Conservation (phyloP, 2,888 invertebrate genomes). For the Coecobrya sp. region DNA sequence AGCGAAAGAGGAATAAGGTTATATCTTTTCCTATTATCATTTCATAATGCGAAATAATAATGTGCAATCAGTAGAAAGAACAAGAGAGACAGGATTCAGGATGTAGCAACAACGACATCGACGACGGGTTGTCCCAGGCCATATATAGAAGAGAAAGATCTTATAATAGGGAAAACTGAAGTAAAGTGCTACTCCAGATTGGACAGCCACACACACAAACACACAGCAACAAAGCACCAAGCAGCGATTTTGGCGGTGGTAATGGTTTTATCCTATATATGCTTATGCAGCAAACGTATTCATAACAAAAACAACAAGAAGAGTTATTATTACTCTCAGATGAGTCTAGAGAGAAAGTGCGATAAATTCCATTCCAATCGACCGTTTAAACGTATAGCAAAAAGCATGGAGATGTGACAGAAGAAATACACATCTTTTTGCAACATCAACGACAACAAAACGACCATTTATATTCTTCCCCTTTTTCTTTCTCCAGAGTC, state of each 20-base stretch:
- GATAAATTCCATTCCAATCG: conserved; percentile 73
- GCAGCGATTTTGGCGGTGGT: not conserved
- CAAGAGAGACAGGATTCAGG: not conserved
- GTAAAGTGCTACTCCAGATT: not conserved
- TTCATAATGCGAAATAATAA: not conserved
- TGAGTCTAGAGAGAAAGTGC: conserved; percentile 16
- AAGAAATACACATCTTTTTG: conserved; percentile 21
- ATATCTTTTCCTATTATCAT: conserved; percentile 53
- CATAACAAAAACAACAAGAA: conserved; percentile 1
- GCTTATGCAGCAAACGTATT: not conserved
- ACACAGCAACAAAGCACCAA: not conserved
- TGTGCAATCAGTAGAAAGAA: not conserved
- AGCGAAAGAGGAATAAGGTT: conserved; percentile 22
- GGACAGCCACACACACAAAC: not conserved
- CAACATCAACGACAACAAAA: conserved; percentile 50
- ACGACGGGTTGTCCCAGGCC: conserved; percentile 3
- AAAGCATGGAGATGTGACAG: conserved; percentile 15
- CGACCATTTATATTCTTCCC: conserved; percentile 23
- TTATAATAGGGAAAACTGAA: not conserved
- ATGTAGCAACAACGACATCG: conserved; percentile 7
- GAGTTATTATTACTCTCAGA: conserved; percentile 26
- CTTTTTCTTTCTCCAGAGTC: not conserved
- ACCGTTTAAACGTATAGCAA: conserved; percentile 25
- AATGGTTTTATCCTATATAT: not conserved
- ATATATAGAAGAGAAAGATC: not conserved